Evolutionary conservation across 2,113 vertebrate species (phyloP), one percentile per base, ranked within the genome.

Genomic region (Ptilorrhoa leucosticta): DNA sequence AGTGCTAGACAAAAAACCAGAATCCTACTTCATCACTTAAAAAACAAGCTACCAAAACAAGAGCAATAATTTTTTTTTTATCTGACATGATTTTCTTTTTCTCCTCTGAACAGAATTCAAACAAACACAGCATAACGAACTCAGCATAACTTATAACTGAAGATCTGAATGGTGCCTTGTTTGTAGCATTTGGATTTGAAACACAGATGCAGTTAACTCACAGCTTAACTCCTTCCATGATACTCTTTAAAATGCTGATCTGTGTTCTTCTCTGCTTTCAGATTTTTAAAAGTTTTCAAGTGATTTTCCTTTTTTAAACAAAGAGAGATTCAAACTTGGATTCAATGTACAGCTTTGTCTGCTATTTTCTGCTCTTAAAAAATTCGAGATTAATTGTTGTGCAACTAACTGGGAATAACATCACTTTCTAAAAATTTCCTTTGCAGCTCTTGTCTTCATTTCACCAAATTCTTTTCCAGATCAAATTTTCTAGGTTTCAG

Each of bases 151-250:
- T 96, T 90, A 93, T 27, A 94, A 95, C 75, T 23, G 85, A 96
- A 50, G 45, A 81, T 93, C 71, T 97, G 94, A 97, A 97, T 97
- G 95, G 96, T 85, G 54, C 91, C 97, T 97, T 98, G 97, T 97
- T 97, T 47, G 0, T 20, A 92, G 93, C 95, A 71, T 86, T 96
- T 80, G 81, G 63, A 92, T 94, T 97, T 84, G 81, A 96, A 93
- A 97, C 48, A 81, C 91, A 97, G 96, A 97, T 83, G 40, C 60
- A 71, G 90, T 95, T 97, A 97, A 95, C 76, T 93, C 95, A 28
- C 40, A 94, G 81, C 80, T 97, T 95, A 94, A 95, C 48, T 84
- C 89, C 64, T 97, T 96, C 89, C 80, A 90, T 40, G 71, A 88
- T 56, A 54, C 87, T 76, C 84, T 89, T 86, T 61, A 80, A 94